These are phyloP conservation scores for Drosophila busckii DNA, from an alignment of 1,140 invertebrate genomes.

Conservation along the genomic window DNA sequence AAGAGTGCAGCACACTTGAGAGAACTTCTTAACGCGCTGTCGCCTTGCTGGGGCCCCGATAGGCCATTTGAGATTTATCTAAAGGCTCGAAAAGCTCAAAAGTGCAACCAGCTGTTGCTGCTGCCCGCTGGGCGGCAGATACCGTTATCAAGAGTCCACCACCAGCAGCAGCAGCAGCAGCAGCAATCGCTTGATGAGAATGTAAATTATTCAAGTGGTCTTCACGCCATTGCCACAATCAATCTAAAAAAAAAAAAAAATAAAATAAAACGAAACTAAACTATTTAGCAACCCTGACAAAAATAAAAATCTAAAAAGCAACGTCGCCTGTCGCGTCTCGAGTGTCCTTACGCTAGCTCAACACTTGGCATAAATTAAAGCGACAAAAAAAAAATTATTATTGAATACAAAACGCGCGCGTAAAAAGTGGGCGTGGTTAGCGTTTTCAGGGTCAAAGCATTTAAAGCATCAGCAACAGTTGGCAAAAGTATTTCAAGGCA, in stretches of 20 bases:
- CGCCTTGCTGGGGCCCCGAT: slow-evolving; percentile 58
- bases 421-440: slow-evolving; percentile 27
- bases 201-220: slow-evolving; percentile 74
- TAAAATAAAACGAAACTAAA: slow-evolving; percentile 10
- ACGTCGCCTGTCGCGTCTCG: slow-evolving; percentile 38
- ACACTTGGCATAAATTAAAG: slow-evolving; percentile 53
- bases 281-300: slow-evolving; percentile 47
- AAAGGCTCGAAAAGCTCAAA: too few species aligned
- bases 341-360: slow-evolving; percentile 41
- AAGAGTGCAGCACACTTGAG: slow-evolving; percentile 26
- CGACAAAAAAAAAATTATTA: slow-evolving; percentile 6
- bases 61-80: too few species aligned
- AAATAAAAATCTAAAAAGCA: not conserved
- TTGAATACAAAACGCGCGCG: slow-evolving; percentile 40
- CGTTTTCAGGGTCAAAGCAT: too few species aligned
- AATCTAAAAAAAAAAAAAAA: not conserved
- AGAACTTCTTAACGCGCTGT: slow-evolving; percentile 60
- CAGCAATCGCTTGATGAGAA: slow-evolving; percentile 17
- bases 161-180: slow-evolving; percentile 5
- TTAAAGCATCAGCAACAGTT: not conserved
- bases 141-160: slow-evolving; percentile 16
- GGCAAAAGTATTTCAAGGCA: slow-evolving; percentile 43
- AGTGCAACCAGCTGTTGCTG: not conserved
- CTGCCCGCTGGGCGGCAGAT: slow-evolving; percentile 24
- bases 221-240: slow-evolving; percentile 48